These are phyloP conservation scores for Xerus rutilus DNA, from an alignment of 2,797 vertebrate species.

Conservation along the genomic window DNA sequence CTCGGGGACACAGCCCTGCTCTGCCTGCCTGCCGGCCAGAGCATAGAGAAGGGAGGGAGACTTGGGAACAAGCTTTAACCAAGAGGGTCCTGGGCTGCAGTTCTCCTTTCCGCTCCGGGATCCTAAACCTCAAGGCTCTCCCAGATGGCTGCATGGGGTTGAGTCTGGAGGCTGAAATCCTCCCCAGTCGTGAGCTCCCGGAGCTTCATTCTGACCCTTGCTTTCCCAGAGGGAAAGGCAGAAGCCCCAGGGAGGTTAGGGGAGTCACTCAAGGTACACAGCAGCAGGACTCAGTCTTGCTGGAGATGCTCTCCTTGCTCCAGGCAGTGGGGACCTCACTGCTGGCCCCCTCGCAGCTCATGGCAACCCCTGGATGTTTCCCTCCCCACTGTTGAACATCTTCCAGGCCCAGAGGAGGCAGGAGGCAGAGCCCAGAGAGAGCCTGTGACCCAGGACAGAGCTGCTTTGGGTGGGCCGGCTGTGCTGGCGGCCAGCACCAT, in stretches of 20 bases:
- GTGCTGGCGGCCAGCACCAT: rapidly evolving
- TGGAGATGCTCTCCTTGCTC: background rate
- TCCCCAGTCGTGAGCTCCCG: background rate
- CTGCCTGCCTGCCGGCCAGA: rapidly evolving
- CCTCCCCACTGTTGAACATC: background rate
- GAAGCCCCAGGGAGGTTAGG: constrained; percentile 60
- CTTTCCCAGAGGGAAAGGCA: constrained; percentile 24
- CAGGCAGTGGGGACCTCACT: constrained; percentile 11
- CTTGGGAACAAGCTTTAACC: rapidly evolving
- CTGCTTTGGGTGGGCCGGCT: background rate
- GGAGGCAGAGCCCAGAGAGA: background rate
- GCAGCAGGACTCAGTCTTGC: background rate
- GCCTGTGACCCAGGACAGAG: background rate
- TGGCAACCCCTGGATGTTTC: constrained; percentile 46
- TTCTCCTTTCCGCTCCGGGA: background rate
- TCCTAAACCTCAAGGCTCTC: background rate
- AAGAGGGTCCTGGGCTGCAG: rapidly evolving
- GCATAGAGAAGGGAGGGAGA: background rate
- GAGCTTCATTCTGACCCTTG: constrained; percentile 14
- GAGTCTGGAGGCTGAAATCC: background rate
- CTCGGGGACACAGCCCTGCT: rapidly evolving
- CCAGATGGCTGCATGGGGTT: rapidly evolving
- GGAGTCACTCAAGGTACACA: constrained; percentile 65
- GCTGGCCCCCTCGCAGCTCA: background rate
- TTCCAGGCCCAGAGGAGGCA: background rate